Base-by-base conservation (phyloP, 2,113 vertebrate species). In the Herpetotheres cachinnans region DNA sequence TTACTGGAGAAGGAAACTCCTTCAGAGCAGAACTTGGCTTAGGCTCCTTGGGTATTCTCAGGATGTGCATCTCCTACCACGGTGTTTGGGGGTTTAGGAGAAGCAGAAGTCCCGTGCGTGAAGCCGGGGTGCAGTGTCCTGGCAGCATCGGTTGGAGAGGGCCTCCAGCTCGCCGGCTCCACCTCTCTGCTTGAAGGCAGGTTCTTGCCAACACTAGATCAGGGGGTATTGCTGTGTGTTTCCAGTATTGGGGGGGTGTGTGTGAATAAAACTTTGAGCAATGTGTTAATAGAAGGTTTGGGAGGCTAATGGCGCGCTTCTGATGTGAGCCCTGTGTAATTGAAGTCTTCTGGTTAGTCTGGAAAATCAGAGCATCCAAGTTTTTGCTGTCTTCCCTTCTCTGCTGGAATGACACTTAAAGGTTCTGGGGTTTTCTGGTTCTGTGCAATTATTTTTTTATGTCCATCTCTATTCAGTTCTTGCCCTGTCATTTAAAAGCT, bases 141-240 rank as follows among this genome's bases (percentile, higher is more conserved):
- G 50, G 73, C 38, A 24, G 5, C 20, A 13, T 19, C 21, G 1
- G 4, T 3, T 21, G 77, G 55, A 49, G 30, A 30, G 36, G 49
- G 18, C 27, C 24, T 38, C 52, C 29, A 1, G 46, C 27, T 80
- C 54, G 7, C 25, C 67, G 2, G 16, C 8, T 40, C 34, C 16
- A 22, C 36, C 50, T 38, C 47, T 38, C 65, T 10, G 50, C 76
- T 85, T 4, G 2, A 34, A 7, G 65, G 46, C 69, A 36, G 46
- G 38, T 32, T 47, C 54, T 29, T 17, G 15, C 54, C 24, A 27
- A 0, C 10, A 0, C 3, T 16, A 5, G 15, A 10, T 34, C 16
- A 2, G 36, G 47, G 6, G 8, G 6, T 25, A 1, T 69, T 15
- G 12, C 76, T 32, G 29, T 7, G 16, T 8, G 29, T 36, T 76